Conservation (phyloP, 2,797 vertebrate species). For the Nannoperca australis region DNA sequence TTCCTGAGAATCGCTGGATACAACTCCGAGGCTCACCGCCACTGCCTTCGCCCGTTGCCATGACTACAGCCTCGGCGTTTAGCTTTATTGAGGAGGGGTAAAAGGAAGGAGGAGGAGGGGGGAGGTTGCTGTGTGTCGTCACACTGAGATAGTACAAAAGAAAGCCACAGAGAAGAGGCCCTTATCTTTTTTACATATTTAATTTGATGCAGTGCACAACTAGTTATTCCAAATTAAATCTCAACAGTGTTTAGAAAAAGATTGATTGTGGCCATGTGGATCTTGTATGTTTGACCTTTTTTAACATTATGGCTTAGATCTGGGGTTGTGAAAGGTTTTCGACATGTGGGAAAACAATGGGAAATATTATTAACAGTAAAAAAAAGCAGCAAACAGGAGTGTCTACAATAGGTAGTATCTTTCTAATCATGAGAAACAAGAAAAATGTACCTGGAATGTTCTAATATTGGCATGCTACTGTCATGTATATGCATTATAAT, state of each 20-base stretch:
- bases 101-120: slow-evolving; percentile 62
- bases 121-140: slow-evolving; percentile 60
- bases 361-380: background rate
- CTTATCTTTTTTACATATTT: slow-evolving; percentile 35
- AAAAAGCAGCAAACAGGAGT: background rate
- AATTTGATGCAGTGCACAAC: slow-evolving; percentile 37
- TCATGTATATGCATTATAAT: background rate
- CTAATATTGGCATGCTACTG: background rate
- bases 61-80: slow-evolving; percentile 86
- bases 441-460: background rate
- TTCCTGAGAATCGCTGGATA: slow-evolving; percentile 82
- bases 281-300: slow-evolving; percentile 9
- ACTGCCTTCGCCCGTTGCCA: slow-evolving; percentile 86
- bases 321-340: background rate
- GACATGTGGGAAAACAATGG: background rate
- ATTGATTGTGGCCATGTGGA: slow-evolving; percentile 3
- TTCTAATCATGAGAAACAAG: background rate
- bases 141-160: slow-evolving; percentile 59
- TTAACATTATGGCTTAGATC: background rate
- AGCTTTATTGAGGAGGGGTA: slow-evolving; percentile 72
- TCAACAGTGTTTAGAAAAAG: slow-evolving; percentile 1
- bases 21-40: slow-evolving; percentile 78
- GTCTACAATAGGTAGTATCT: background rate
- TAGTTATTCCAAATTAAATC: slow-evolving; percentile 28
- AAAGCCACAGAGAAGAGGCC: slow-evolving; percentile 43